Evolutionary conservation across 2,797 vertebrate species (phyloP).

Genomic region (Myripristis murdjan): DNA sequence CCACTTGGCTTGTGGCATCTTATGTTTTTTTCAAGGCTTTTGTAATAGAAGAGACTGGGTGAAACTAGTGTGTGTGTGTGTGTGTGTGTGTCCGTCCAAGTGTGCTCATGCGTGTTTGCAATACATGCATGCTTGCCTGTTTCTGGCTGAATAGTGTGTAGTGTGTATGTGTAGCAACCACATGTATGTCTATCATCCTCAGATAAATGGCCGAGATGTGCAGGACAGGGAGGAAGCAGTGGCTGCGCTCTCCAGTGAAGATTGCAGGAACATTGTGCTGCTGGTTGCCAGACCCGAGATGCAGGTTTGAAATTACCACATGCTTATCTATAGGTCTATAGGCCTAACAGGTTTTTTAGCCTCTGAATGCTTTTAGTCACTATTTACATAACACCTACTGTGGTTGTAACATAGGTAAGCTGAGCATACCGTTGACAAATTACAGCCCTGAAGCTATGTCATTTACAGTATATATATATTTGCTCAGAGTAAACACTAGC

Average conservation of each 20-base stretch:
- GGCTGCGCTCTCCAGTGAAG: conserved; percentile 92
- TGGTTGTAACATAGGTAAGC: conserved; percentile 1
- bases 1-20: conserved; percentile 44
- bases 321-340: background rate
- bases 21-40: conserved; percentile 46
- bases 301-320: conserved; percentile 86
- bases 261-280: conserved; percentile 91
- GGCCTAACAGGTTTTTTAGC: background rate
- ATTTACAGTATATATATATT: conserved; percentile 28
- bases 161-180: conserved; percentile 46
- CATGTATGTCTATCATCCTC: conserved; percentile 77
- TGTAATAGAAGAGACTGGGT: conserved; percentile 1
- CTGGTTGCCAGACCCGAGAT: conserved; percentile 94
- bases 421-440: conserved; percentile 10
- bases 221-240: conserved; percentile 94
- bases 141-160: conserved; percentile 82
- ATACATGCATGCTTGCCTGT: conserved; percentile 42
- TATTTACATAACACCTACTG: background rate
- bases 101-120: conserved; percentile 7
- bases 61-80: background rate
- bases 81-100: background rate
- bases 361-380: background rate
- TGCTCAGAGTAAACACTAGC: conserved; percentile 54
- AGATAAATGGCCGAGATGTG: conserved; percentile 97
- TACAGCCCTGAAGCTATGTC: conserved; percentile 24